These are phyloP conservation scores for Glaucomys volans DNA, from an alignment of 2,113 vertebrate genomes.

Conservation along the genomic window DNA sequence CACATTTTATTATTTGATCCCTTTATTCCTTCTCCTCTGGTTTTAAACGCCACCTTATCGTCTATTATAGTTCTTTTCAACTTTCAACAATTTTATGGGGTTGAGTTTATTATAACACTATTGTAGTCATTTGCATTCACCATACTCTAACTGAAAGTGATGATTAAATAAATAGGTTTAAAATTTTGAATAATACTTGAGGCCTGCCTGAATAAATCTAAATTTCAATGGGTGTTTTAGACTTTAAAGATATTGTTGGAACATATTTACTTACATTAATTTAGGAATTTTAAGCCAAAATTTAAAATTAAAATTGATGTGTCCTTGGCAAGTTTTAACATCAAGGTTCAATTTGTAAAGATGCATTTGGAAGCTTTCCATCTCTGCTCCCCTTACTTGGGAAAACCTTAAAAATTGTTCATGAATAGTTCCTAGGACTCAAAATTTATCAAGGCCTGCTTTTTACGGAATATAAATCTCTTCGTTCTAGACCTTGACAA, in stretches of 20 bases:
- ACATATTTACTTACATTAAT: background rate
- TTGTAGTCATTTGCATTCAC: background rate
- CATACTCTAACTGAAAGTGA: background rate
- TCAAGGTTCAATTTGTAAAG: background rate
- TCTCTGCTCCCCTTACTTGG: background rate
- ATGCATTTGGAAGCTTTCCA: background rate
- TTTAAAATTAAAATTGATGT: background rate
- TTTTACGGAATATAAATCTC: background rate
- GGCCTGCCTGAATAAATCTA: background rate
- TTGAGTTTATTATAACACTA: background rate
- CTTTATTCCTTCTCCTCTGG: background rate
- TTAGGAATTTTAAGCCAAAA: background rate
- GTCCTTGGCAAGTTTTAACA: background rate
- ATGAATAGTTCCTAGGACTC: background rate
- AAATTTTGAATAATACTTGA: background rate
- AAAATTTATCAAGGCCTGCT: background rate
- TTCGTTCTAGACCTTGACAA: background rate
- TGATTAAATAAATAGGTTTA: background rate
- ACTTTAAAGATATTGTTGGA: background rate
- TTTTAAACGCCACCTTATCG: background rate
- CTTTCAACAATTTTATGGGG: background rate
- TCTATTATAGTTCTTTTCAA: background rate
- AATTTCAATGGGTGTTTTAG: background rate
- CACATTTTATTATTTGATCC: background rate
- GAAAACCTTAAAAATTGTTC: background rate